Evolutionary conservation across 2,888 invertebrate genomes (phyloP), one percentile per base, ranked within the genome.

Genomic region (Troides aeacus): DNA sequence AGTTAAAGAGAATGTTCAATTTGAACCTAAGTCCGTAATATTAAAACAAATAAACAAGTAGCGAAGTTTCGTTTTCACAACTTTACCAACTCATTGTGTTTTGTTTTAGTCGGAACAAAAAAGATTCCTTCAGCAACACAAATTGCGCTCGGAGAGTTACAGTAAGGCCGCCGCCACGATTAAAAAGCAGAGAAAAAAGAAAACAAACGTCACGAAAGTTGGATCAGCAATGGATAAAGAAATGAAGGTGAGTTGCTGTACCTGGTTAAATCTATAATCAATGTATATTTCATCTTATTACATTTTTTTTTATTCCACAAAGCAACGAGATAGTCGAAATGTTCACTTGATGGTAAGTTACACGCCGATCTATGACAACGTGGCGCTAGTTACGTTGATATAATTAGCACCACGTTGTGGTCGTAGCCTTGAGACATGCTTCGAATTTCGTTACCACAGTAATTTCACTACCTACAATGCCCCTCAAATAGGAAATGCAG

Each of bases 91-190:
- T 66, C 61, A 63, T 70, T 64, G 68, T 70, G 63, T 66, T 70
- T 87, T 71, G 62, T 67, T 90, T 42, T 93, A 97, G 96, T 96
- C 96, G 75, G 97, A 98, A 86, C 98, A 98, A 89, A 98, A 98
- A 88, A 95, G 97, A 83, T 98, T 98, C 87, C 90, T 97, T 74
- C 97, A 98, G 86, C 97, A 97, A 90, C 98, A 98, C 92, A 98
- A 98, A 87, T 95, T 97, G 76, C 94, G 97, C 74, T 96, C 97
- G 70, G 98, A 98, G 83, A 97, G 97, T 73, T 97, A 97, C 92
- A 97, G 97, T 86, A 97, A 97, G 89, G 97, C 97, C 1, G 96
- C 97, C 0, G 96, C 97, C 17, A 96, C 96, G 71, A 97, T 97
- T 94, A 97, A 97, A 89, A 98, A 97, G 84, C 97, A 97, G 83